A percentile compares a stretch with the other conserved stretches of the same genome.
Conservation (phyloP, 1,140 invertebrate species). For the silkworm (Bombyx mori) region ASM3026992v2 NC_085110.1:7214001-7214500, state of each 20-base stretch:
- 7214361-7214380: slow-evolving; percentile 6
- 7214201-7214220: slow-evolving; percentile 66
- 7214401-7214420: slow-evolving; percentile 20
- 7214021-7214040: too few species aligned
- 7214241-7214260: slow-evolving; percentile 49
- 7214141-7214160: slow-evolving; percentile 57
- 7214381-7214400: slow-evolving; percentile 8
- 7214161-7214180: slow-evolving; percentile 68
- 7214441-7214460: slow-evolving; percentile 55
- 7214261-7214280: slow-evolving; percentile 58
- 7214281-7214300: slow-evolving; percentile 59
- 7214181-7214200: slow-evolving; percentile 69
- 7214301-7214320: slow-evolving; percentile 32
- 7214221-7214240: slow-evolving; percentile 64
- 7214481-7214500: slow-evolving; percentile 54
- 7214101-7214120: slow-evolving; percentile 34
- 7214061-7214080: neutral
- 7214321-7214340: slow-evolving; percentile 14
- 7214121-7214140: slow-evolving; percentile 24
- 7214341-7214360: slow-evolving; percentile 8
- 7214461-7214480: slow-evolving; percentile 65
- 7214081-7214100: slow-evolving; percentile 55
- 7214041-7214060: too few species aligned
- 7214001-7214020: too few species aligned
- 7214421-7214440: slow-evolving; percentile 58